Conservation (phyloP, 2,113 vertebrate genomes). For the Trematomus loennbergii region DNA sequence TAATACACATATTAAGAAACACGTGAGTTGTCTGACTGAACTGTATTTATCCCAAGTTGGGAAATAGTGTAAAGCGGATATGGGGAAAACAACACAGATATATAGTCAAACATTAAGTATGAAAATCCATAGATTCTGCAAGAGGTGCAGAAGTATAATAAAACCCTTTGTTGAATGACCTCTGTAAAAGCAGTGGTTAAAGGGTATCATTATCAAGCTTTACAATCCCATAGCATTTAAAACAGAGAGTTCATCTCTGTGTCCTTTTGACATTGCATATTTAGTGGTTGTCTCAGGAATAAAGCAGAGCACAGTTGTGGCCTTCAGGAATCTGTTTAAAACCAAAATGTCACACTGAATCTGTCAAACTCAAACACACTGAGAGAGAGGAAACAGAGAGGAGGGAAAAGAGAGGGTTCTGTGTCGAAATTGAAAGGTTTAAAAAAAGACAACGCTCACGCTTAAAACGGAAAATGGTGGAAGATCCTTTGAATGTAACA, state of each 20-base stretch:
- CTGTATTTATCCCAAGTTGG: no score
- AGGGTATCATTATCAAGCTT: not conserved
- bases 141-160: no score
- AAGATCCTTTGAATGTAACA: not conserved
- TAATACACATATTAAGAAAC: no score
- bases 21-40: no score
- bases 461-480: not conserved
- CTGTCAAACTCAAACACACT: conserved; percentile 53
- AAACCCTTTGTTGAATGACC: no score
- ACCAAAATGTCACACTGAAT: conserved; percentile 63
- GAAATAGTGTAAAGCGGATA: no score
- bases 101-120: no score
- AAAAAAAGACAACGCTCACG: no score
- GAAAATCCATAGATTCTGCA: no score
- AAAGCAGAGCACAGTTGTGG: conserved; percentile 41
- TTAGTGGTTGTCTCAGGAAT: conserved; percentile 29
- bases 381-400: conserved; percentile 51
- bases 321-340: conserved; percentile 56
- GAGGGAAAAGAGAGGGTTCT: not conserved
- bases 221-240: not conserved
- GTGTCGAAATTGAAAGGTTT: not conserved
- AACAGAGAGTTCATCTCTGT: not conserved
- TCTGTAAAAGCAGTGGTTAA: not conserved
- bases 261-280: conserved; percentile 25
- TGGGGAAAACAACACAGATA: no score